These are phyloP conservation scores for Gymnocypris eckloni DNA, from an alignment of 2,797 vertebrate genomes.

Conservation along the genomic window DNA sequence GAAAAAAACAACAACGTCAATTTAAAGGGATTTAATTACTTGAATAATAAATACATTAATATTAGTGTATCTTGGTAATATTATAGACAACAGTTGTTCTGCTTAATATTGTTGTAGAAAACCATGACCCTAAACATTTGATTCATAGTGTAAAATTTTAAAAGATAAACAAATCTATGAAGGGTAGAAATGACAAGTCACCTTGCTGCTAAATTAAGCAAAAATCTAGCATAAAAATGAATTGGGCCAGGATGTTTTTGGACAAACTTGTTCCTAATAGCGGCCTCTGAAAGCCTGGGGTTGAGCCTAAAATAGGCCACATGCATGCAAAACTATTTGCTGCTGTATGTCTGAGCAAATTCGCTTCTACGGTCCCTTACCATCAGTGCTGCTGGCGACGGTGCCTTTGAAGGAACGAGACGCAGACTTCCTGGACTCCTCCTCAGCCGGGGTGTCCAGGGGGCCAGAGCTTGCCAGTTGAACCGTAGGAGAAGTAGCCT, in stretches of 20 bases:
- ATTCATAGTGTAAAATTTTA: background rate
- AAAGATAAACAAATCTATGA: background rate
- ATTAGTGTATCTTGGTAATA: background rate
- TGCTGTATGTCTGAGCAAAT: background rate
- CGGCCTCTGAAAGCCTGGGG: background rate
- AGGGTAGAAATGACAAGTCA: conserved; percentile 4
- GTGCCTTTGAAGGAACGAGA: conserved; percentile 88
- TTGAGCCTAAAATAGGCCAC: background rate
- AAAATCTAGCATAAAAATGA: background rate
- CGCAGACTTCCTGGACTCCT: conserved; percentile 86
- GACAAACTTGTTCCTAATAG: conserved; percentile 17
- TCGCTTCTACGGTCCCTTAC: conserved; percentile 72
- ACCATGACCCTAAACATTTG: background rate
- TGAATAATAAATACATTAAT: background rate
- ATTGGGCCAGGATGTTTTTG: conserved; percentile 7
- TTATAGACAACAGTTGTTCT: background rate
- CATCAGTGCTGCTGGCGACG: conserved; percentile 91
- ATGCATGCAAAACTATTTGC: background rate
- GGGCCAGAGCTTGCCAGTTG: conserved; percentile 80
- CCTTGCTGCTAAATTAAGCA: background rate
- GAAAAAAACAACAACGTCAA: background rate
- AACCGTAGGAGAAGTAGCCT: conserved; percentile 77
- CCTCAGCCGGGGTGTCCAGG: conserved; percentile 88
- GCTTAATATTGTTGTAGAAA: background rate
- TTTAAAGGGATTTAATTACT: background rate